These are phyloP conservation scores for Rhinatrema bivittatum DNA, from an alignment of 2,797 vertebrate genomes.

Conservation along the genomic window DNA sequence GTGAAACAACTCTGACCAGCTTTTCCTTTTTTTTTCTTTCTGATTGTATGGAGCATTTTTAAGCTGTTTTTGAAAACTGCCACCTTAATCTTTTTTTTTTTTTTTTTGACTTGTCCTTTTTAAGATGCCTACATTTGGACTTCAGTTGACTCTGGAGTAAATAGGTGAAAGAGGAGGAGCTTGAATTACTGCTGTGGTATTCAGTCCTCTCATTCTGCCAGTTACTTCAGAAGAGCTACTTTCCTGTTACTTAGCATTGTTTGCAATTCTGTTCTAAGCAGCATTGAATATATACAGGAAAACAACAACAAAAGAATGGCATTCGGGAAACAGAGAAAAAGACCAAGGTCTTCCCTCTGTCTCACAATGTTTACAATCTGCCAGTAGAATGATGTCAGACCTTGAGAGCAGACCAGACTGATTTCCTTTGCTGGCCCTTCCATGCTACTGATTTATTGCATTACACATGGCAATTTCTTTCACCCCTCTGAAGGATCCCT, in stretches of 20 bases:
- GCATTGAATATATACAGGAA: slow-evolving; percentile 40
- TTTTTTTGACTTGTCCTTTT: too few relatives aligned
- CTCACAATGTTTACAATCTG: slow-evolving; percentile 63
- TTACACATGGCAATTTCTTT: slow-evolving; percentile 81
- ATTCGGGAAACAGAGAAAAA: too few relatives aligned
- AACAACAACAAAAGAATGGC: too few relatives aligned
- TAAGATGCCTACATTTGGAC: slow-evolving; percentile 25
- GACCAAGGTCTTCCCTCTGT: slow-evolving; percentile 39
- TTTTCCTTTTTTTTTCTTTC: too few relatives aligned
- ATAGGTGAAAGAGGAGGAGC: slow-evolving; percentile 34
- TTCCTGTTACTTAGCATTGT: slow-evolving; percentile 36
- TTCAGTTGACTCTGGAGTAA: slow-evolving; percentile 31
- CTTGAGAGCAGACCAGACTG: slow-evolving; percentile 56
- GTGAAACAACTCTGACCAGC: too few relatives aligned
- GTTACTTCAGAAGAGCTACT: slow-evolving; percentile 35
- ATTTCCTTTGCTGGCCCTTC: slow-evolving; percentile 79
- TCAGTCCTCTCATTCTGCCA: slow-evolving; percentile 41
- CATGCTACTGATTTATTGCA: slow-evolving; percentile 75
- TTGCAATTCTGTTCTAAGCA: slow-evolving; percentile 47
- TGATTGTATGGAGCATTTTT: too few relatives aligned
- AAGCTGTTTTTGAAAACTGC: too few relatives aligned
- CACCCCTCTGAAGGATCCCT: slow-evolving; percentile 53
- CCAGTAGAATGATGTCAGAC: slow-evolving; percentile 58
- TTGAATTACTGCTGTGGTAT: slow-evolving; percentile 23
- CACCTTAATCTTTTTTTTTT: too few relatives aligned